Percentiles rank a stretch among this genome's conserved stretches.
Evolutionary conservation across 2,113 vertebrate species (phyloP).

Genomic region (Numida meleagris): DNA sequence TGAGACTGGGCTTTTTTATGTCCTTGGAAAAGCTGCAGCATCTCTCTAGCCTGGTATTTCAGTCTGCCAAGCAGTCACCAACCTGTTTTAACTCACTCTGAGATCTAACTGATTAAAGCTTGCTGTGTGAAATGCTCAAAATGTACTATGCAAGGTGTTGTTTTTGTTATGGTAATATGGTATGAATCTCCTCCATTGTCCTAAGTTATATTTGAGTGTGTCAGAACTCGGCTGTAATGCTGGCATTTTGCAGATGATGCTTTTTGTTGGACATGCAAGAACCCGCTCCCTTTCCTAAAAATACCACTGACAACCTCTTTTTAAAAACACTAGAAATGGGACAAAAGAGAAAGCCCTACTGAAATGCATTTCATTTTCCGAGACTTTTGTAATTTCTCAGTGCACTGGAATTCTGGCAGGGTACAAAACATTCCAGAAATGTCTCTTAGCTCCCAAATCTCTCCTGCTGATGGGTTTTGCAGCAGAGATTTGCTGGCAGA

Average conservation of each 20-base stretch:
- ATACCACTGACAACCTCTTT: neutral
- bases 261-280: neutral
- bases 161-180: neutral
- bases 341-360: neutral
- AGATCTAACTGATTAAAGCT: constrained; percentile 11
- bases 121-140: neutral
- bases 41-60: constrained; percentile 10
- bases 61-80: neutral
- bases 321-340: neutral
- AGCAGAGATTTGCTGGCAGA: neutral
- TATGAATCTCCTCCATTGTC: neutral
- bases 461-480: neutral
- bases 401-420: neutral
- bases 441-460: neutral
- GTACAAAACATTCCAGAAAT: neutral
- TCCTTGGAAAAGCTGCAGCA: neutral
- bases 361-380: neutral
- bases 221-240: neutral
- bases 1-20: neutral
- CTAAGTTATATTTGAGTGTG: neutral
- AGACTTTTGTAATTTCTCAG: neutral
- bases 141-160: neutral
- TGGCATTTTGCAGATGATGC: neutral
- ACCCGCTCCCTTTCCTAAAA: neutral
- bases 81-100: constrained; percentile 37